These are phyloP conservation scores for Sander vitreus DNA, from an alignment of 2,113 vertebrate genomes.

Conservation along the genomic window DNA sequence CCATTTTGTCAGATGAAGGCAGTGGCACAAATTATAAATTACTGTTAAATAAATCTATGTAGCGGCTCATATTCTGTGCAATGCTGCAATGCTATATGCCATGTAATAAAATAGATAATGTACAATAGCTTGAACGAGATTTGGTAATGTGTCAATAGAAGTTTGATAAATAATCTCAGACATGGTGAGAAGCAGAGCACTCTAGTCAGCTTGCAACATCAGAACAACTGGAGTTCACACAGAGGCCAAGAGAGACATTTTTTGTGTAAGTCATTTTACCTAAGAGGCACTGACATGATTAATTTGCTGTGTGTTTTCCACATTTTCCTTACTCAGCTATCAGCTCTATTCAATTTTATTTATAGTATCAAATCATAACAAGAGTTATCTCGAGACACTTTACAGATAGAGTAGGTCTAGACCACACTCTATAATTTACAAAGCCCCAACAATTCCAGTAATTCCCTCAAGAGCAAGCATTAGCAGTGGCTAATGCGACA, in stretches of 20 bases:
- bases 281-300: neutral
- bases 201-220: neutral
- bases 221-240: neutral
- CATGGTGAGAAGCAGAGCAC: neutral
- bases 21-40: neutral
- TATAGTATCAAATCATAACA: too few species aligned
- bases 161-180: neutral
- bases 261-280: neutral
- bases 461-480: too few species aligned
- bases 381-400: too few species aligned
- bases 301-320: neutral
- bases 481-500: too few species aligned
- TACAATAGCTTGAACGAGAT: neutral
- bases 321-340: neutral
- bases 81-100: neutral
- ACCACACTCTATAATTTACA: too few species aligned
- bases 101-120: neutral
- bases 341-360: too few species aligned
- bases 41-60: neutral
- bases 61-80: neutral
- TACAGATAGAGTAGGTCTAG: too few species aligned
- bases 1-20: neutral
- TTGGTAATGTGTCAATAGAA: neutral
- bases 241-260: neutral
- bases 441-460: too few species aligned